Conservation (phyloP, 2,797 vertebrate species). For the Fundulus diaphanus region DNA sequence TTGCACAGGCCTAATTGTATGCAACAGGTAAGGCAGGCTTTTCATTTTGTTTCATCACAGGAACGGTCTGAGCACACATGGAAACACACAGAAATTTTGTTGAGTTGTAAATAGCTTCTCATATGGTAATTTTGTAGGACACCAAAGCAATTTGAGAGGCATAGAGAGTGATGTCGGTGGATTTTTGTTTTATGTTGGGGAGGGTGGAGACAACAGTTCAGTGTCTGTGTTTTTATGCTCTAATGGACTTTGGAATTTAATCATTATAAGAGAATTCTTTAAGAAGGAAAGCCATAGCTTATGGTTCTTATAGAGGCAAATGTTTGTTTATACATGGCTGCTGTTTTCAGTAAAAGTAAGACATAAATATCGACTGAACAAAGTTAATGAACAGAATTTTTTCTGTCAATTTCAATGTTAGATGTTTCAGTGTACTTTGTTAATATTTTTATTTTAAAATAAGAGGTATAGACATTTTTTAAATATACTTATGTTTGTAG, state of each 20-base stretch:
- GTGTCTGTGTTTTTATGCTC: conserved; percentile 71
- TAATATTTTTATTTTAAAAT: too few species aligned
- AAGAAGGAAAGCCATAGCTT: conserved; percentile 44
- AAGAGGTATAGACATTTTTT: too few species aligned
- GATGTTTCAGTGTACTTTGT: too few species aligned
- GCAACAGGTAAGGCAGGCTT: conserved; percentile 96
- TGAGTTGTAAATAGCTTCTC: conserved; percentile 89
- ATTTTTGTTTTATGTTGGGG: conserved; percentile 63
- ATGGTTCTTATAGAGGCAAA: conserved; percentile 33
- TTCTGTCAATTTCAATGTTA: background rate
- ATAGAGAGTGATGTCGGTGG: conserved; percentile 69
- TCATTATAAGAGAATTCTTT: conserved; percentile 69
- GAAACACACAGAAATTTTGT: conserved; percentile 90
- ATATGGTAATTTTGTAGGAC: conserved; percentile 91
- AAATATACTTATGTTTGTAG: too few species aligned
- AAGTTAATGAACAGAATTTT: background rate
- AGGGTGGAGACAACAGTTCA: conserved; percentile 59
- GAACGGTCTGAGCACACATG: conserved; percentile 89
- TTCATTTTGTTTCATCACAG: conserved; percentile 90
- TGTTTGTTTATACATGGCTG: conserved; percentile 51
- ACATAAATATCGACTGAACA: conserved; percentile 15
- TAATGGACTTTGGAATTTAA: conserved; percentile 78
- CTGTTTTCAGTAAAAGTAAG: conserved; percentile 40
- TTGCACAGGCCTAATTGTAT: conserved; percentile 92
- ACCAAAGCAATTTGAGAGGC: conserved; percentile 85